These are phyloP conservation scores for Chydorus sphaericus DNA, from an alignment of 2,888 invertebrate species.

Conservation along the genomic window DNA sequence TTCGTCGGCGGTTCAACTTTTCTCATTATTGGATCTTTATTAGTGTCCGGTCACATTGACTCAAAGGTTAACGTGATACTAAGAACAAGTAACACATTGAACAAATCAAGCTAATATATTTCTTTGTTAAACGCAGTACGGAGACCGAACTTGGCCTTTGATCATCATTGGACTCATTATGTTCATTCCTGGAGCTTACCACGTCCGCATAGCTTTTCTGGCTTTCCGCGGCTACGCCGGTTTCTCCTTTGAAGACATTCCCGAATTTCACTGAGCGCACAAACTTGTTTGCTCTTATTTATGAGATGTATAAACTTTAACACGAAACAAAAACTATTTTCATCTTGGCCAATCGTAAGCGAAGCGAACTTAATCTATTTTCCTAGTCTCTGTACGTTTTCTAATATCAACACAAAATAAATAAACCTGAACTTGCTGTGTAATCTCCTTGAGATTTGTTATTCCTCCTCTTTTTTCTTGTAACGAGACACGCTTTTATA, in stretches of 20 bases:
- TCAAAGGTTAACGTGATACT: conserved; percentile 39
- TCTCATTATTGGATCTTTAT: conserved; percentile 58
- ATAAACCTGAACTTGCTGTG: too few relatives aligned
- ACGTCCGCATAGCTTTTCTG: conserved; percentile 71
- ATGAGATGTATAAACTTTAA: not conserved
- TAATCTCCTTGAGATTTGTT: too few relatives aligned
- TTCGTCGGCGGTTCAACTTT: conserved; percentile 60
- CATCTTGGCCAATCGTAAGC: not conserved
- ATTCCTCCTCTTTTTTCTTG: too few relatives aligned
- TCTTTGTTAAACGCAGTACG: conserved; percentile 44
- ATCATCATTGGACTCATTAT: conserved; percentile 71
- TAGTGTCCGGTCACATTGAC: conserved; percentile 65
- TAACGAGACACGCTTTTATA: too few relatives aligned
- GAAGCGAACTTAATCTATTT: not conserved
- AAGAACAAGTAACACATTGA: not conserved
- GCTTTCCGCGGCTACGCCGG: conserved; percentile 70
- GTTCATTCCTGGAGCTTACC: conserved; percentile 85
- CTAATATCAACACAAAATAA: too few relatives aligned
- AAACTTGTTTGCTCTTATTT: not conserved
- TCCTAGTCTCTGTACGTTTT: conserved; percentile 1
- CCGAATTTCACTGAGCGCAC: conserved; percentile 55
- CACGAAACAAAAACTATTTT: not conserved
- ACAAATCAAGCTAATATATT: not conserved
- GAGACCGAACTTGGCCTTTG: conserved; percentile 77
- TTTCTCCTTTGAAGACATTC: conserved; percentile 76